A percentile compares a stretch with the other conserved stretches of the same genome.
These are phyloP conservation scores for Drosophila teissieri DNA, from an alignment of 1,140 invertebrate genomes.

Conservation along the genomic window DNA sequence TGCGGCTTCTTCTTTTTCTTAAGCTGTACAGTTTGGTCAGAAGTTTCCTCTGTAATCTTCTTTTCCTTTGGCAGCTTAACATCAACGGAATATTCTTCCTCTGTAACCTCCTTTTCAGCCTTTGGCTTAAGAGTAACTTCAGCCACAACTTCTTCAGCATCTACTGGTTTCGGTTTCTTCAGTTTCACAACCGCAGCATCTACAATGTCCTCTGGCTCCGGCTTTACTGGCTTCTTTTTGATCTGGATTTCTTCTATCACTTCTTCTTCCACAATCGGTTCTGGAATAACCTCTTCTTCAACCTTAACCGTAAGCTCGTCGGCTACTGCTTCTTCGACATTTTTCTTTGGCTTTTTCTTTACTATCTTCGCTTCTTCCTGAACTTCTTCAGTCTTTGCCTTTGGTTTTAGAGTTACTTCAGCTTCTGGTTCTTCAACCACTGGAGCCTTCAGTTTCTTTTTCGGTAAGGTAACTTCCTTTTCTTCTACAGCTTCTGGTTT, in stretches of 20 bases:
- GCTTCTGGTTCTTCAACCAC: constrained; percentile 67
- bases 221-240: constrained; percentile 65
- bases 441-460: constrained; percentile 50
- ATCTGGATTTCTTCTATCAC: constrained; percentile 61
- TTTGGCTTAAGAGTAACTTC: constrained; percentile 83
- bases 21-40: constrained; percentile 66
- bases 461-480: constrained; percentile 54
- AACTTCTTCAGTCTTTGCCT: constrained; percentile 72
- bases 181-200: constrained; percentile 57
- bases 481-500: constrained; percentile 48
- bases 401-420: constrained; percentile 64
- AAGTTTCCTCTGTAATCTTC: constrained; percentile 65
- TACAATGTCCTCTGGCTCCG: constrained; percentile 41
- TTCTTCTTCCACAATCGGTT: constrained; percentile 69
- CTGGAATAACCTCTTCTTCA: constrained; percentile 64
- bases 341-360: constrained; percentile 73
- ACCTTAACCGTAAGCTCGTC: constrained; percentile 75
- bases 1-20: constrained; percentile 84
- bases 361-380: constrained; percentile 74
- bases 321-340: constrained; percentile 54
- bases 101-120: constrained; percentile 66
- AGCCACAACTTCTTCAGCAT: constrained; percentile 75
- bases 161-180: constrained; percentile 61
- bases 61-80: constrained; percentile 67
- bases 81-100: constrained; percentile 80